Evolutionary conservation across 2,888 invertebrate genomes (phyloP).

Genomic region (Pammene aurita): DNA sequence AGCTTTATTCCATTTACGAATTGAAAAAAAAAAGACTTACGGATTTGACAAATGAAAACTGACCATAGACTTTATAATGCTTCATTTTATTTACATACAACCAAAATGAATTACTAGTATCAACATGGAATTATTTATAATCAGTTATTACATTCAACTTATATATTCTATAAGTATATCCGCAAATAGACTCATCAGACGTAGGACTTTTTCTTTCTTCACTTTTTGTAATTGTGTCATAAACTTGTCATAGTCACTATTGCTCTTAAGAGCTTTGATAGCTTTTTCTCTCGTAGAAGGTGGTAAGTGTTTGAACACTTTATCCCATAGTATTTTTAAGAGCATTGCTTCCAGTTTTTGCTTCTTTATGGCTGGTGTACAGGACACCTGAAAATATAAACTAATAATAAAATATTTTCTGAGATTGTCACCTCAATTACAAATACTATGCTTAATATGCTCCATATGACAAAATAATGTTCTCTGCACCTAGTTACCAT

Average conservation of each 20-base stretch:
- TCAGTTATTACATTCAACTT: slow-evolving; percentile 45
- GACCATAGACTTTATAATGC: no score
- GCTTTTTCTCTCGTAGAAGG: slow-evolving; percentile 62
- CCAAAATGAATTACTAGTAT: no score
- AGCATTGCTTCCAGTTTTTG: slow-evolving; percentile 71
- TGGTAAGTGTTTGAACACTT: slow-evolving; percentile 64
- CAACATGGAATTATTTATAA: no score
- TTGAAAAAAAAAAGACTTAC: no score
- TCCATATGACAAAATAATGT: no score
- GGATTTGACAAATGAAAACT: no score
- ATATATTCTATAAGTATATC: slow-evolving; percentile 67
- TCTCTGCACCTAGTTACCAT: no score
- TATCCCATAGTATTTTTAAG: slow-evolving; percentile 70
- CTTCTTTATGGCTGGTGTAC: slow-evolving; percentile 52
- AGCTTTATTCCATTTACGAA: no score
- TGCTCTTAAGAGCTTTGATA: slow-evolving; percentile 60
- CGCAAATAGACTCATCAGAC: slow-evolving; percentile 60
- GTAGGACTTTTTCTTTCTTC: slow-evolving; percentile 63
- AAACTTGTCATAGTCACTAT: slow-evolving; percentile 65
- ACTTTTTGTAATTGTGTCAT: slow-evolving; percentile 59
- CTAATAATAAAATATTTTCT: no score
- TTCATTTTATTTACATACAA: no score
- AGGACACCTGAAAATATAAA: slow-evolving; percentile 52
- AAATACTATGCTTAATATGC: not conserved
- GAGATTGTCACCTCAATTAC: no score